Evolutionary conservation across 1,140 invertebrate species (phyloP), one percentile per base, ranked within the genome.

Genomic region (Ceratina japonica): DNA sequence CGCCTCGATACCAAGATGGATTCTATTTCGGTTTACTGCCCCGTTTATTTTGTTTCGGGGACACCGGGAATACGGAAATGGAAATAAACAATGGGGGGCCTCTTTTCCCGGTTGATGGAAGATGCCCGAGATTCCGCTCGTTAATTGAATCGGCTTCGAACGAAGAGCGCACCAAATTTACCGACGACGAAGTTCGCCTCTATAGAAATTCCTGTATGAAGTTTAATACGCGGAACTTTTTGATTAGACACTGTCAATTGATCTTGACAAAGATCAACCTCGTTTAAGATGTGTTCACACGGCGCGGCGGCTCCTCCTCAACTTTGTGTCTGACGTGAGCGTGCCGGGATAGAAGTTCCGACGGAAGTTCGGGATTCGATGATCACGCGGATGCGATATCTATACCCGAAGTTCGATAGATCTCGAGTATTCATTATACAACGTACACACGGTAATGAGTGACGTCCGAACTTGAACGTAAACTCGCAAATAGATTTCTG

Each of bases 231-330:
- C 44, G 49, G 61, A 75, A 15, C 27, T 15, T n/a, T 64, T 15
- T 18, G n/a, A 2, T 37, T 44, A 64, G n/a, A n/a, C 80, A 76
- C 75, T 84, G 80, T 83, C 81, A 80, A 80, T 76, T 84, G 72
- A 59, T 73, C 37, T 44, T 22, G 72, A 68, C 73, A 56, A 69
- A 70, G 58, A 31, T 52, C 59, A 71, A 83, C 59, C 27, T 75
- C 54, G 77, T 77, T 83, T 81, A 81, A 69, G 71, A 83, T 61
- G 70, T 61, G 79, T 80, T 79, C 56, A 22, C 62, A 70, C 70
- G 44, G 18, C 20, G 27, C 18, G 12, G 22, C 18, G 12, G 18
- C 51, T 63, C 12, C 51, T 63, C 12, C 22, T 20, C 51, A 68
- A 61, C 52, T 83, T 80, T 83, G 76, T 80, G 74, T 63, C 18